Evolutionary conservation across 1,140 invertebrate species (phyloP).

Genomic region (Zophobas atratus): DNA sequence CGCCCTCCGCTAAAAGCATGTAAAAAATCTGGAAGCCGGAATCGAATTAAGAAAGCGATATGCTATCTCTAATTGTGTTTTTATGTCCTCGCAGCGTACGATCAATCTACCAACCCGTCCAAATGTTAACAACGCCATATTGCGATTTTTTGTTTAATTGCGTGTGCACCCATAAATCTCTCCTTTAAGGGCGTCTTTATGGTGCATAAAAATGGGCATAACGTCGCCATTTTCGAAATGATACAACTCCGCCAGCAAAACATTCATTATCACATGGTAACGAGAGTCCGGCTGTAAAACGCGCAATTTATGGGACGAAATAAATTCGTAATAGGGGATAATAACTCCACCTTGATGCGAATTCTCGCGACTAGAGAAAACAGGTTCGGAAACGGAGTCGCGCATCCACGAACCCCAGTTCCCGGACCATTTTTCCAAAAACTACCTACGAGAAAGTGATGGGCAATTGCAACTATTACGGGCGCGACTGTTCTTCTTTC

Average conservation of each 20-base stretch:
- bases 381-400: too few relatives aligned
- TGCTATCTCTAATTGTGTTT: constrained; percentile 29
- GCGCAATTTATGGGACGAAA: constrained; percentile 22
- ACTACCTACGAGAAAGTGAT: too few relatives aligned
- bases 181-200: constrained; percentile 33
- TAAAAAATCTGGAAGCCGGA: background rate
- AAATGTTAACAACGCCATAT: constrained; percentile 4
- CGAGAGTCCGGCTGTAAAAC: constrained; percentile 22
- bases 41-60: background rate
- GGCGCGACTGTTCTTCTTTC: too few relatives aligned
- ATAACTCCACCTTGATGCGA: constrained; percentile 19
- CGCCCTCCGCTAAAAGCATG: constrained; percentile 12
- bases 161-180: constrained; percentile 28
- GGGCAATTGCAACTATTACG: too few relatives aligned
- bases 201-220: constrained; percentile 33
- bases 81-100: background rate
- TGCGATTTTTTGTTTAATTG: constrained; percentile 41
- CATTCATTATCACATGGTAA: constrained; percentile 31
- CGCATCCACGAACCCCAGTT: too few relatives aligned
- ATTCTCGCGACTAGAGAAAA: constrained; percentile 12
- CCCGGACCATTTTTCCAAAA: too few relatives aligned
- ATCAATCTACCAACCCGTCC: background rate
- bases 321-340: constrained; percentile 30
- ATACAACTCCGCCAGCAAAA: constrained; percentile 8
- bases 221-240: constrained; percentile 24